A percentile compares a stretch with the other conserved stretches of the same genome.
Evolutionary conservation across 1,140 invertebrate genomes (phyloP).

Genomic region (Latrodectus geometricus): DNA sequence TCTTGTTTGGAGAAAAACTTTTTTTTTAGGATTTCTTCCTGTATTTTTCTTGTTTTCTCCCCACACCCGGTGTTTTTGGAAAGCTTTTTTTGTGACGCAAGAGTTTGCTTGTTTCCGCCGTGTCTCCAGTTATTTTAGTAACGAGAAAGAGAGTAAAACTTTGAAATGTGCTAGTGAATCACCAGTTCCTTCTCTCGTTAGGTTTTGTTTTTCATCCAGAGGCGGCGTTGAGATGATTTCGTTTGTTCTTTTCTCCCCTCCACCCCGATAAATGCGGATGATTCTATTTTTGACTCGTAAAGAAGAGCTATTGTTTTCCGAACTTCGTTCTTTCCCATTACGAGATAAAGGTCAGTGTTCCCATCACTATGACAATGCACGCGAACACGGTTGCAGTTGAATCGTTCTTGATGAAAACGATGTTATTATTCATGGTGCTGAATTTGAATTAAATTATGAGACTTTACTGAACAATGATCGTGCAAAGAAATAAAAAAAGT

Average conservation of each 20-base stretch:
- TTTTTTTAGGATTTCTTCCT: neutral
- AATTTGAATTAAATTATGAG: no score
- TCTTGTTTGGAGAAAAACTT: no score
- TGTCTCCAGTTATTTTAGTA: neutral
- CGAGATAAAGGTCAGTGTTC: neutral
- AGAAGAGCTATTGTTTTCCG: neutral
- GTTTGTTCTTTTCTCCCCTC: neutral
- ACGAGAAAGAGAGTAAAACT: neutral
- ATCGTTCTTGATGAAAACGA: no score
- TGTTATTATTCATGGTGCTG: no score
- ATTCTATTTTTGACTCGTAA: neutral
- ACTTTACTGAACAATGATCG: no score
- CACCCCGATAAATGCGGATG: neutral
- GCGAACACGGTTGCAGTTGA: no score
- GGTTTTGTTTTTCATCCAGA: neutral
- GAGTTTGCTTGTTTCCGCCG: neutral
- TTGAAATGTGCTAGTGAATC: neutral
- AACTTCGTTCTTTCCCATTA: neutral
- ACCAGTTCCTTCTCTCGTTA: neutral
- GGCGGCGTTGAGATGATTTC: neutral
- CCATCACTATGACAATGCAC: neutral
- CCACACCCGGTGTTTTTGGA: neutral
- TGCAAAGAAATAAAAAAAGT: no score
- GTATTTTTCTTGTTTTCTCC: neutral
- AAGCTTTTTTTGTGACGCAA: neutral